A percentile compares a stretch with the other conserved stretches of the same genome.
phyloP scores from a whole-genome alignment of 2,888 invertebrate species.

The Eristalinus aeneus region DNA sequence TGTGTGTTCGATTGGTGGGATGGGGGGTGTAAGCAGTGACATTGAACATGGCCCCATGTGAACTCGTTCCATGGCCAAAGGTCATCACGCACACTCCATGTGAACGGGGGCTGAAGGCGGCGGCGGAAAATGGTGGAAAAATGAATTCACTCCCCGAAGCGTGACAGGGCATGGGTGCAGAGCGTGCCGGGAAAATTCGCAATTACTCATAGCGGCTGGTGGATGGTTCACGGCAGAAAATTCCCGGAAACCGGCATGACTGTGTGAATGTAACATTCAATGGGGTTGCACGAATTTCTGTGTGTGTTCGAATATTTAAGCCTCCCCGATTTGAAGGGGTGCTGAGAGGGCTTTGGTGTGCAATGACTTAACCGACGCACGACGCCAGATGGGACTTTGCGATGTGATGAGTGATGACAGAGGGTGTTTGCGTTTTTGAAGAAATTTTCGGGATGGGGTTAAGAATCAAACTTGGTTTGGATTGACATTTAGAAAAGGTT shows the following conservation, averaged over 20 bases:
- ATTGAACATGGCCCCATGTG: slow-evolving; percentile 64
- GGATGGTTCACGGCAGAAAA: not conserved
- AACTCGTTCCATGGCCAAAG: slow-evolving; percentile 64
- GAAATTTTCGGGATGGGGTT: too few species aligned
- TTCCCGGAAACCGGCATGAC: not conserved
- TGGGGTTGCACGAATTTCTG: not conserved
- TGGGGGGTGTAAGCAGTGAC: slow-evolving; percentile 26
- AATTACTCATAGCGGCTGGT: not conserved
- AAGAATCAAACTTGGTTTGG: too few species aligned
- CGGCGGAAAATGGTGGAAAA: not conserved
- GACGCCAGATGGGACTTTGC: not conserved
- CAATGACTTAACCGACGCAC: not conserved
- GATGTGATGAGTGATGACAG: not conserved
- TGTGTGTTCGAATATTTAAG: not conserved
- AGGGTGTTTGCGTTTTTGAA: too few species aligned
- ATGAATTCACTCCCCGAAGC: not conserved
- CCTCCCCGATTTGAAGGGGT: not conserved
- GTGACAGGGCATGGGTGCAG: not conserved
- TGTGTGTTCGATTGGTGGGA: not conserved
- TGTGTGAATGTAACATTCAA: too few species aligned
- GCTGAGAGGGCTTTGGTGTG: not conserved
- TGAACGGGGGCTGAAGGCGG: not conserved
- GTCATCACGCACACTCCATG: slow-evolving; percentile 46
- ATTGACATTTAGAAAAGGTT: too few species aligned
- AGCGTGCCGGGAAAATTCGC: not conserved